Base-by-base conservation (phyloP, 2,797 vertebrate genomes). In the Sus cebifrons region DNA sequence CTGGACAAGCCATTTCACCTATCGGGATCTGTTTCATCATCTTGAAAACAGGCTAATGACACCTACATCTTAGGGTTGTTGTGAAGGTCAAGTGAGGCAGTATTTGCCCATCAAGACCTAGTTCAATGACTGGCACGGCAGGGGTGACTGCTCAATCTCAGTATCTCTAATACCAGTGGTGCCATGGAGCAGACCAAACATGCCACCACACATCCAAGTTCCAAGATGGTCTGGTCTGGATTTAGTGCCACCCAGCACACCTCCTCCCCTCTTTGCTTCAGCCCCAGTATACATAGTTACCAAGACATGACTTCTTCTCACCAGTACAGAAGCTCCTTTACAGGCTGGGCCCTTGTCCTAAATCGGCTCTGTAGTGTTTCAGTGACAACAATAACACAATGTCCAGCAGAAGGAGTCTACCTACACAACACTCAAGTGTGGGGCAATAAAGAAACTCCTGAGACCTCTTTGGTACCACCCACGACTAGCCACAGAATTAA, bases 71-170 rank as follows among this genome's bases (percentile, higher is more conserved):
- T 60, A 49, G 40, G 23, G 58, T 12, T 81, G 56, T 3, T 88
- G 64, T 82, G 36, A 96, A 95, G 73, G 71, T 73, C 62, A 85
- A 77, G 49, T 4, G 9, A 84, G 16, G 85, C 52, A 93, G 52
- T 9, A 40, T 12, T 68, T 73, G 78, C 74, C 60, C 81, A 71
- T 32, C n/a, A n/a, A 89, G 71, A 68, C 36, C 58, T 29, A 65
- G 40, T 32, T 82, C 70, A 29, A 32, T 60, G 71, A 92, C 18
- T 15, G 25, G 74, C 2, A 1, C 44, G 25, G 64, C 9, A 0
- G n/a, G 56, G 17, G 74, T 88, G 40, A 21, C n/a, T 27, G 16
- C 91, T 91, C 67, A 65, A 14, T 15, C 52, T 62, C 6, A 0
- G 32, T 13, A 23, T 77, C 54, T 75, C 49, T 29, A 75, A 36